Base-by-base conservation (phyloP, 1,140 invertebrate species). In the Ditylenchus dipsaci region DNA sequence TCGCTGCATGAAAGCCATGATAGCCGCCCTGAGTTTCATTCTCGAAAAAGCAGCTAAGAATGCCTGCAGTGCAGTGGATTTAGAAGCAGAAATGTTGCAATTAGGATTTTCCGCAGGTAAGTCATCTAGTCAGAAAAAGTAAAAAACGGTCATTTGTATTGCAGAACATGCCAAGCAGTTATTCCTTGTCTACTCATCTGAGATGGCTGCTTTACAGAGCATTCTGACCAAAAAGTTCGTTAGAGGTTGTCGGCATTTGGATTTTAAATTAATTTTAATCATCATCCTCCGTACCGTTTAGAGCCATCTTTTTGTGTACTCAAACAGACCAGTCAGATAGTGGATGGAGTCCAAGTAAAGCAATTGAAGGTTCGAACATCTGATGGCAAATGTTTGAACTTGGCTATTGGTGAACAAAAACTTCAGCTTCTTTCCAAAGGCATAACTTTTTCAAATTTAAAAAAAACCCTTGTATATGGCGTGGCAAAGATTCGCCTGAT, bases 11-110 rank as follows among this genome's bases (percentile, higher is more conserved):
- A 76, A 76, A 58, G 74, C 72, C 17, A 69, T 69, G 21, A 62
- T 77, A 26, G 69, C 75, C 11, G 76, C 74, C 0, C 38, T 77
- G 0, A 33, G 63, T 21, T 76, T 76, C 53, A 76, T 76, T 53
- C 13, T 76, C 29, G 75, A 76, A 33, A 78, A 77, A 56, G 23
- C 75, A 29, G 19, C 69, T 21, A 76, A 76, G 49, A 76, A 77
- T 56, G 58, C 74, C n/a, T 76, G 74, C 42, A 33, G 33, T 30
- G 13, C 62, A 5, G 38, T 62, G 19, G 74, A 76, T 49, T 47
- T 76, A 13, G 74, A 77, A 43, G 62, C 63, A 33, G 74, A 76
- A 62, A 75, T 76, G 74, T 60, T 76, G 23, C 74, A 76, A 58
- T 61, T 77, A 15, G 74, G 74, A 53, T 45, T 75, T 17, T 45